Percentiles rank a stretch among this genome's conserved stretches.
phyloP scores from a whole-genome alignment of 2,797 vertebrate genomes.

The Echeneis naucrates region DNA sequence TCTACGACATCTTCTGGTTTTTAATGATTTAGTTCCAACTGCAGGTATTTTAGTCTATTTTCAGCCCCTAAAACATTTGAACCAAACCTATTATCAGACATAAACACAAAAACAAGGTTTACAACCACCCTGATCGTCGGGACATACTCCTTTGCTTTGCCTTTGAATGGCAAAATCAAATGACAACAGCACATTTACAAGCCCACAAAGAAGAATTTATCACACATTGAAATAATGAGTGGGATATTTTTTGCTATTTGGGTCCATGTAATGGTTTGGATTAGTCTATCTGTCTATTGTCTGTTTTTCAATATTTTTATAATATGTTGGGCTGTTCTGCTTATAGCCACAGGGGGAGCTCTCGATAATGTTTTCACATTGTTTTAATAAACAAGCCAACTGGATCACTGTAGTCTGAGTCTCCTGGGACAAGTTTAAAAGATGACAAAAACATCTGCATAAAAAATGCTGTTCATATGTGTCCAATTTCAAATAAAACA shows the following conservation, averaged over 20 bases:
- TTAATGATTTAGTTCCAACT: not conserved
- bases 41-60: constrained; percentile 21
- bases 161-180: constrained; percentile 1
- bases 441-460: not conserved
- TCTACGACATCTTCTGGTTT: not conserved
- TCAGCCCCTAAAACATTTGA: constrained; percentile 5
- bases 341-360: constrained; percentile 46
- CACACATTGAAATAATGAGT: not conserved
- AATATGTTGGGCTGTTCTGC: constrained; percentile 13
- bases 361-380: constrained; percentile 19
- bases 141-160: not conserved
- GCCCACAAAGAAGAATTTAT: not conserved
- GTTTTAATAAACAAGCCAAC: not conserved
- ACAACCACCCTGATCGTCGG: not conserved
- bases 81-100: not conserved
- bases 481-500: not conserved
- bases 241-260: not conserved
- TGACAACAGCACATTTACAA: not conserved
- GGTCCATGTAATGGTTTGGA: not conserved
- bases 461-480: not conserved
- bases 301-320: too few relatives aligned
- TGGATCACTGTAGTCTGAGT: not conserved
- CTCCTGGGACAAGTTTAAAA: not conserved
- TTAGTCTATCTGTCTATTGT: not conserved
- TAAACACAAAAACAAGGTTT: constrained; percentile 1